Evolutionary conservation across 2,888 invertebrate genomes (phyloP), one percentile per base, ranked within the genome.

Genomic region (Monoplex corrugatus): DNA sequence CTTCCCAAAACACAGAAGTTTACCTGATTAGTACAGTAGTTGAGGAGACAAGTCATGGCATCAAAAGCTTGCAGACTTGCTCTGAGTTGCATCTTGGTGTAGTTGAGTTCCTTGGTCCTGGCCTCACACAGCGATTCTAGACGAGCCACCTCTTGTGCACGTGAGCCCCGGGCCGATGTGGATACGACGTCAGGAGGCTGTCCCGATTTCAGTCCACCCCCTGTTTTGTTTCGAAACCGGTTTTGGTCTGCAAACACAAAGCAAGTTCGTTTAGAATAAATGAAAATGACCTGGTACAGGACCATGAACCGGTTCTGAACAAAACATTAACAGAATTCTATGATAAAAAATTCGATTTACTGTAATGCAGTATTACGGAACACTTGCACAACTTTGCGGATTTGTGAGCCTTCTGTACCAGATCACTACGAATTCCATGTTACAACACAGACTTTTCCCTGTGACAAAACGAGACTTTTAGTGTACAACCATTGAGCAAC

Each of bases 11-110:
- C 35, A 10, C 35, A 38, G 38, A 38, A 1, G 0, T 94, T 95
- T 94, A 97, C 97, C 96, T 97, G 96, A 91, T 96, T 95, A 83
- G 98, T 98, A 95, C 98, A 97, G 96, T 98, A 98, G 96, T 98
- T 98, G 93, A 98, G 97, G 92, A 98, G 97, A 92, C 98, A 97
- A 91, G 98, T 98, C 94, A 98, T 97, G 78, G 98, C 98, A 96
- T 98, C 98, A 88, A 98, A 97, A 89, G 98, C 97, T 93, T 97
- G 97, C 85, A 97, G 97, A 85, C 97, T 96, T 90, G 96, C 96
- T 92, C 96, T 96, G 90, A 96, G 94, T 91, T 96, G 94, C 89
- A 95, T 93, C 91, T 94, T 95, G 78, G 95, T 92, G 68, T 93
- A 91, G 89, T 95, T 95, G 38, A 96, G 94, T 89, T 96, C 96